Evolutionary conservation across 2,888 invertebrate species (phyloP), one percentile per base, ranked within the genome.

Genomic region (Tribolium freemani): DNA sequence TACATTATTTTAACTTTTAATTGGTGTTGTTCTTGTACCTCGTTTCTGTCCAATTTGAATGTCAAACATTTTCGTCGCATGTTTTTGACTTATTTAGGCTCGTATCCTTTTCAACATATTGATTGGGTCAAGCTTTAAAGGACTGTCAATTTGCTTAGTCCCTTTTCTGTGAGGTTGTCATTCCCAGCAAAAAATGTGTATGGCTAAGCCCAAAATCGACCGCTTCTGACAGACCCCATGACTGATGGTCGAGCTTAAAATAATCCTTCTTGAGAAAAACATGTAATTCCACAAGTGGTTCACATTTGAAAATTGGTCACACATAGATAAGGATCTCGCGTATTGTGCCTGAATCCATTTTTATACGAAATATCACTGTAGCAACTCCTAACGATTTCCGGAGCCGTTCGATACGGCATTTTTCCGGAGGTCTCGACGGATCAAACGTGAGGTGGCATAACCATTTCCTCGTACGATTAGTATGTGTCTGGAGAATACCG

Each of bases 381-480:
- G 51, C 53, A 44, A 54, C 45, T 26, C 30, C 38, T 54, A 66
- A 54, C 66, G 66, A 56, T 66, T 66, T 54, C 66, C 66, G 66
- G 45, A 38, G 54, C 10, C 66, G 44, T 46, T 66, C 66, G 56
- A 66, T 66, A 48, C 46, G 64, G 54, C 66, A 66, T 56, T 66
- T 66, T 66, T 66, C 56, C 56, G 44, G 53, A 51, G 63, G 60
- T 64, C 64, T 64, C 64, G 9, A 21, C 64, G 51, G 64, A 31
- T 53, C 53, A 64, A 64, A 53, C 53, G 64, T 46, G 60, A 21
- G 60, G 60, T 48, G 60, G 51, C 64, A 64, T 64, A 63, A 53
- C 53, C 64, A 53, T 64, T 64, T 64, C 64, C 64, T 46, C 26
- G 60, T 48, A n/a, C 64, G 64, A 53, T 64, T 64, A 64, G 44